A percentile compares a stretch with the other conserved stretches of the same genome.
Evolutionary conservation across 2,113 vertebrate genomes (phyloP).

Genomic region (Rynchops niger): DNA sequence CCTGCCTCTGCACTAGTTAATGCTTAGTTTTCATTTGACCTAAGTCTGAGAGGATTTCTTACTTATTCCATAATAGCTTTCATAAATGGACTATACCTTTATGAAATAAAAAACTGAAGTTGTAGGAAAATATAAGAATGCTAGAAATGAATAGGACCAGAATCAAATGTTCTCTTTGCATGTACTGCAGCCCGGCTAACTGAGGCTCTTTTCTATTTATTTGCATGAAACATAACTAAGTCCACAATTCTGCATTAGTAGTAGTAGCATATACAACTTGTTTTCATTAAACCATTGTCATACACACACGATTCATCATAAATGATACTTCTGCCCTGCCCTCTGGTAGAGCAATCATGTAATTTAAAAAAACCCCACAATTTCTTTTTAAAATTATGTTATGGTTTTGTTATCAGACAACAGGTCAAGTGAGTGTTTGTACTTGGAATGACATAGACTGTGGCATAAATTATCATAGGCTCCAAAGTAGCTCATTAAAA

Average conservation of each 20-base stretch:
- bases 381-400: slow-evolving; percentile 14
- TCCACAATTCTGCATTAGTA: background rate
- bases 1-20: slow-evolving; percentile 35
- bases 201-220: background rate
- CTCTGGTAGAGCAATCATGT: background rate
- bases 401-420: slow-evolving; percentile 1
- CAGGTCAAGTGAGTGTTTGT: slow-evolving; percentile 9
- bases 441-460: background rate
- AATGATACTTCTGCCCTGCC: background rate
- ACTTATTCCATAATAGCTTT: background rate
- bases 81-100: background rate
- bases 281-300: background rate
- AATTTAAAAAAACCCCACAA: background rate
- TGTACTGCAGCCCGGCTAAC: background rate
- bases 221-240: background rate
- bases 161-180: background rate
- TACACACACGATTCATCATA: background rate
- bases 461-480: slow-evolving; percentile 3
- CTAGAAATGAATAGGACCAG: background rate
- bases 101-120: background rate
- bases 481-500: background rate
- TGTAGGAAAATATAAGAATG: background rate
- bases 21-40: background rate
- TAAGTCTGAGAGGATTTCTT: background rate
- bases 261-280: background rate